Base-by-base conservation (phyloP, 2,113 vertebrate species). In the Apeltes quadracus region DNA sequence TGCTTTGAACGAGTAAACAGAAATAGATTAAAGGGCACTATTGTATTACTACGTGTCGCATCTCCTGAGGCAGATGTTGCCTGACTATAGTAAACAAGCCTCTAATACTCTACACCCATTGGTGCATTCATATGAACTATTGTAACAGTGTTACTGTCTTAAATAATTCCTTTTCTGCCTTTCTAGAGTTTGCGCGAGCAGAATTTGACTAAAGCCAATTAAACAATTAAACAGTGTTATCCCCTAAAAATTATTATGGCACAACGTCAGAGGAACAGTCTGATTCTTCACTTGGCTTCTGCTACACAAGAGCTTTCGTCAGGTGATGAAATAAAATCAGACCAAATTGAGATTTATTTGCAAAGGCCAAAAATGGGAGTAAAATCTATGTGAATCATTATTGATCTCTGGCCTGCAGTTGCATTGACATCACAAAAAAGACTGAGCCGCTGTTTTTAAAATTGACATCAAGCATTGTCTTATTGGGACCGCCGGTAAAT, bases 401-500 rank as follows among this genome's bases (percentile, higher is more conserved):
- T 67, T 51, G 41, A 32, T 51, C 22, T 68, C 43, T 54, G 32
- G 61, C 23, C 69, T 46, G 53, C 71, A 27, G 36, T 54, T 68
- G 46, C 44, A 44, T 15, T 32, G 51, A 46, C 56, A 32, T 18
- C 38, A 4, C 12, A 43, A 50, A 81, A 25, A 54, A 81, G 32
- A 48, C 32, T 38, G 55, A 2, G 48, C 20, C 50, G 57, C 36
- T 54, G 66, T 78, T 75, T 41, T 59, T 22, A 53, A 36, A 0
- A 4, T 36, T 66, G 14, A 22, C 53, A 29, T 59, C 10, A 68
- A 34, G 56, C 34, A 14, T 16, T 38, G 6, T 57, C 74, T 63
- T 71, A 86, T 69, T 63, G 43, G 61, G 63, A 78, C 69, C 29
- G 22, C 65, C 29, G 22, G 3, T 27, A 54, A 69, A 71, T 77